Evolutionary conservation across 2,888 invertebrate species (phyloP), one percentile per base, ranked within the genome.

Genomic region (Nemoura dubitans): DNA sequence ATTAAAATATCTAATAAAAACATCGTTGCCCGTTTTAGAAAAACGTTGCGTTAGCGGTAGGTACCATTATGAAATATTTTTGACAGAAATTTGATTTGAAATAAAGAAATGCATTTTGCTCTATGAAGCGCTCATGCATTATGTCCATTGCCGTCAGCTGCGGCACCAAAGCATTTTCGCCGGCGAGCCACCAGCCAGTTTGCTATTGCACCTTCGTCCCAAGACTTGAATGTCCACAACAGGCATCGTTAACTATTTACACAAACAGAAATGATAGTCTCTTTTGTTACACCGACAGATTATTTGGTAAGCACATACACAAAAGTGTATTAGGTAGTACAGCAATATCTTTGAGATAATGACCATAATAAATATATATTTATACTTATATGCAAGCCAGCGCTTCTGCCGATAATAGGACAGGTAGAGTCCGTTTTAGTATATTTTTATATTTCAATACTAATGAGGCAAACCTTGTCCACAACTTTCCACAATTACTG

Each of bases 261-360:
- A 59, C 14, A 21, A 21, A 59, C 59, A 59, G 16, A 59, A 59
- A 59, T 59, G 10, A 59, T 7, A 59, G 59, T 7, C 6, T 59
- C 59, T 21, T 59, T 59, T 16, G 14, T 59, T 59, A 59, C 59
- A 59, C 59, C 2, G 59, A 59, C 59, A 59, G 59, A 59, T 7
- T 59, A 59, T 10, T 59, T 21, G 2, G 59, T 59, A 59, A 59
- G 59, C 59, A 59, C 14, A 59, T 59, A 59, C 59, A 59, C 59
- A 59, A 59, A 59, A 59, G 59, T 59, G 59, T 59, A 59, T 59
- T 21, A 59, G 36, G 36, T 36, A 36, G 21, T 59, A 21, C 21
- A 59, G 59, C 59, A 59, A 59, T 59, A 59, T 59, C 59, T 59
- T 59, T 10, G 59, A 59, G 59, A 59, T 59, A 59, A 59, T 59